Conservation (phyloP, 2,113 vertebrate species). For the Nothobranchius furzeri region DNA sequence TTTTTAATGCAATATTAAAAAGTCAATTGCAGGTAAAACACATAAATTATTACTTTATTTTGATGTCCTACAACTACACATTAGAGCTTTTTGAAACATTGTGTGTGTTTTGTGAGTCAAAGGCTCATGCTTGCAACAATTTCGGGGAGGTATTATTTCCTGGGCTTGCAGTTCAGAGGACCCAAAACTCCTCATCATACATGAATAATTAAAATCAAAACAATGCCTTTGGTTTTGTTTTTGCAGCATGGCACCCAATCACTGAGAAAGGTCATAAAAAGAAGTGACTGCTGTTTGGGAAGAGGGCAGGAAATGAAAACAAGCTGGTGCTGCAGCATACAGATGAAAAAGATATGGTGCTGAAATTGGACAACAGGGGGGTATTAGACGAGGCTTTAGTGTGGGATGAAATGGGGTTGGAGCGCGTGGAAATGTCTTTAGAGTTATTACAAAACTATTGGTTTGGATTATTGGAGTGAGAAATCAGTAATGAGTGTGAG, state of each 20-base stretch:
- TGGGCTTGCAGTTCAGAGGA: constrained; percentile 47
- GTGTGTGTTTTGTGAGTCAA: too few relatives aligned
- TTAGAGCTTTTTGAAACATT: too few relatives aligned
- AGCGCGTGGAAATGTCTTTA: constrained; percentile 15
- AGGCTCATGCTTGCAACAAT: neutral
- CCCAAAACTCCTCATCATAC: constrained; percentile 59
- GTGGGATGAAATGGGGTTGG: constrained; percentile 34
- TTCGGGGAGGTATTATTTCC: constrained; percentile 34
- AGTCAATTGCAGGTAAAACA: neutral
- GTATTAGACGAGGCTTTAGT: constrained; percentile 14
- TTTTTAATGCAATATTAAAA: neutral
- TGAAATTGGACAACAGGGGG: constrained; percentile 37
- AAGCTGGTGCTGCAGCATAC: constrained; percentile 34
- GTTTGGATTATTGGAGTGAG: constrained; percentile 21
- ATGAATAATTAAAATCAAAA: constrained; percentile 79
- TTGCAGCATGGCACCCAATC: constrained; percentile 73
- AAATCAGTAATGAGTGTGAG: constrained; percentile 23
- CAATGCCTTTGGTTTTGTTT: constrained; percentile 32
- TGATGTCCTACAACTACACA: neutral
- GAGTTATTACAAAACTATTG: constrained; percentile 33
- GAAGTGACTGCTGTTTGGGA: constrained; percentile 39
- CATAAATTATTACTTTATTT: neutral
- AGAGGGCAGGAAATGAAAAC: constrained; percentile 46
- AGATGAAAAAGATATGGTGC: constrained; percentile 54
- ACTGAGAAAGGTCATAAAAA: constrained; percentile 62